Evolutionary conservation across 1,140 invertebrate genomes (phyloP).

Genomic region (Harpegnathos saltator): DNA sequence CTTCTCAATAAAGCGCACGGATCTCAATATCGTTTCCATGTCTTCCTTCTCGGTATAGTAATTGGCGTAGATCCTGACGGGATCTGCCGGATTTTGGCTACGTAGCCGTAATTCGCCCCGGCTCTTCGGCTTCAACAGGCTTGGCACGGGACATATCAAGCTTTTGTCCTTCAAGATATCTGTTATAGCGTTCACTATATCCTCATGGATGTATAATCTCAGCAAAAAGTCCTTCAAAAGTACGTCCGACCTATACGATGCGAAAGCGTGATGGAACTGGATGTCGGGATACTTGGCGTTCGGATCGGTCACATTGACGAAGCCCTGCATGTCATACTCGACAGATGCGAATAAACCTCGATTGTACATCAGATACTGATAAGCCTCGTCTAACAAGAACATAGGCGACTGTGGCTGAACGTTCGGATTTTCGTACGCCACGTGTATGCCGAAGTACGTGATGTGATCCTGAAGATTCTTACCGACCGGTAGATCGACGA

Average conservation of each 20-base stretch:
- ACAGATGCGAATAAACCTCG: slow-evolving; percentile 65
- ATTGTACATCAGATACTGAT: slow-evolving; percentile 77
- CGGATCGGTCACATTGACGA: slow-evolving; percentile 76
- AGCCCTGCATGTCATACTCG: slow-evolving; percentile 67
- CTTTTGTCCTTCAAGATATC: slow-evolving; percentile 71
- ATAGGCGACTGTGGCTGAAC: slow-evolving; percentile 82
- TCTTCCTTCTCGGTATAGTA: slow-evolving; percentile 87
- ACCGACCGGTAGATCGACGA: slow-evolving; percentile 88
- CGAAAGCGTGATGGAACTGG: slow-evolving; percentile 70
- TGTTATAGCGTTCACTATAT: slow-evolving; percentile 66
- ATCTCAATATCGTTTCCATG: slow-evolving; percentile 78
- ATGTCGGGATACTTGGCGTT: slow-evolving; percentile 79
- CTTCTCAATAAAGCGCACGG: slow-evolving; percentile 61
- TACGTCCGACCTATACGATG: slow-evolving; percentile 59
- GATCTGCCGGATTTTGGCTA: slow-evolving; percentile 87
- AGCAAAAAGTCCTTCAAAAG: slow-evolving; percentile 23
- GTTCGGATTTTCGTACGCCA: slow-evolving; percentile 76
- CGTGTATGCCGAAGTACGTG: slow-evolving; percentile 77
- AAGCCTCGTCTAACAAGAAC: slow-evolving; percentile 66
- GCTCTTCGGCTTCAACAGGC: slow-evolving; percentile 87
- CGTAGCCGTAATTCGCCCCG: slow-evolving; percentile 86
- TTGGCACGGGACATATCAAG: slow-evolving; percentile 75
- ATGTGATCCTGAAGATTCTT: slow-evolving; percentile 90
- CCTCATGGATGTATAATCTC: slow-evolving; percentile 63
- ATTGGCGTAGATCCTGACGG: slow-evolving; percentile 90